Evolutionary conservation across 2,888 invertebrate species (phyloP), one percentile per base, ranked within the genome.

Genomic region (Drosophila quinaria): DNA sequence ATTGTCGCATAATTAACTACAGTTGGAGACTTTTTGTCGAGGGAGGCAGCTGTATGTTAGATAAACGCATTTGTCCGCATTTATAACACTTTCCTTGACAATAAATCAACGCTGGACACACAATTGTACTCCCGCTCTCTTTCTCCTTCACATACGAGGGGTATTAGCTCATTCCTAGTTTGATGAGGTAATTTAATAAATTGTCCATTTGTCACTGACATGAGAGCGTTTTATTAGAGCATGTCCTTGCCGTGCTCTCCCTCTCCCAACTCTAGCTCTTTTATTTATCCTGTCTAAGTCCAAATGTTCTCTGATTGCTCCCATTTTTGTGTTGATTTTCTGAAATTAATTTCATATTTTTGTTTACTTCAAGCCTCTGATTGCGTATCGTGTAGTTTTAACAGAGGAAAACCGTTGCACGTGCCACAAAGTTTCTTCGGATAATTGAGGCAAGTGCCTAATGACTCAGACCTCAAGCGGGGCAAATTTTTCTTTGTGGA

Each of bases 151-250:
- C 54, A 33, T 22, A 55, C n/a, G 17, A 17, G 41, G n/a, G 25
- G 51, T 51, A 22, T 51, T 25, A 17, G 39, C 29, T 54, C 29
- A 29, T 51, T 51, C 50, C 17, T 33, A 17, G 17, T n/a, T 35
- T 74, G 42, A 74, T 65, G 81, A 72, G 84, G 80, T 80, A 82
- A 83, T 83, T 83, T 85, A 82, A 82, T 85, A 82, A 83, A 85
- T 78, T 80, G 83, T 80, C 68, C 78, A 83, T 83, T 83, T 83
- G 78, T 85, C 85, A 83, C 78, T 71, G 70, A 75, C 83, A 83
- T 85, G 80, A 71, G 75, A 74, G 78, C 60, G 54, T 71, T 71
- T 69, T 66, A 74, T 70, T 68, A 44, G 25, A 69, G 29, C 31
- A 54, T 50, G 42, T 62, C 65, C 74, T 46, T 46, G 10, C 33